Percentiles rank a stretch among this genome's conserved stretches.
Evolutionary conservation across 1,140 invertebrate species (phyloP).

Genomic region (Vanessa atalanta): DNA sequence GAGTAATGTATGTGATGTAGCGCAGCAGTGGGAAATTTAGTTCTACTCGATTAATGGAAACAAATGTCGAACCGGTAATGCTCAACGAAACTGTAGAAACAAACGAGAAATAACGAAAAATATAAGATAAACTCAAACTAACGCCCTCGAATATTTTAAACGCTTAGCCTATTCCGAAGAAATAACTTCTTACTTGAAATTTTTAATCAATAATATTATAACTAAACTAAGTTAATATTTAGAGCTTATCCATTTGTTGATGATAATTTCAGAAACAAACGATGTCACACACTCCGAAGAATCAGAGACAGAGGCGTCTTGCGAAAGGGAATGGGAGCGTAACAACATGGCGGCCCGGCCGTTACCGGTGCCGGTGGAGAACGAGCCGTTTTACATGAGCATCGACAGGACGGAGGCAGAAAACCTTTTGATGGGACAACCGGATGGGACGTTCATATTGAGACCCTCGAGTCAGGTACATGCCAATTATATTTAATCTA

Average conservation of each 20-base stretch:
- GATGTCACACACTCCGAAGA: slow-evolving; percentile 55
- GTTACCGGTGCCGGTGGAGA: slow-evolving; percentile 76
- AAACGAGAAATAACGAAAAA: no score
- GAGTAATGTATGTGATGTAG: no score
- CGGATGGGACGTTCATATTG: slow-evolving; percentile 74
- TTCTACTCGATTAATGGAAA: no score
- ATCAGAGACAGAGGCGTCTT: slow-evolving; percentile 45
- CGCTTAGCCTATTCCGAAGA: no score
- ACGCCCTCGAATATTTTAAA: no score
- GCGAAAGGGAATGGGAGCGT: slow-evolving; percentile 50
- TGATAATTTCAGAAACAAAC: slow-evolving; percentile 58
- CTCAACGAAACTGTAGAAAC: no score
- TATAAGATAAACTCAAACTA: no score
- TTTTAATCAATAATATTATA: no score
- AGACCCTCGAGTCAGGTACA: slow-evolving; percentile 75
- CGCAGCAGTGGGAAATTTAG: no score
- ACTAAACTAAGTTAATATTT: no score
- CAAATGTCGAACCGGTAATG: no score
- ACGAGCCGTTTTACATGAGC: slow-evolving; percentile 76
- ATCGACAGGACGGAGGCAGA: slow-evolving; percentile 73
- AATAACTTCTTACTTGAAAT: no score
- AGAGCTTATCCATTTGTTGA: neutral
- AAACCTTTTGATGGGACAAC: slow-evolving; percentile 68
- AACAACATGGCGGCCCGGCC: slow-evolving; percentile 72
- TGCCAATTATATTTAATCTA: neutral